These are phyloP conservation scores for Chydorus sphaericus DNA, from an alignment of 2,888 invertebrate genomes.

Conservation along the genomic window DNA sequence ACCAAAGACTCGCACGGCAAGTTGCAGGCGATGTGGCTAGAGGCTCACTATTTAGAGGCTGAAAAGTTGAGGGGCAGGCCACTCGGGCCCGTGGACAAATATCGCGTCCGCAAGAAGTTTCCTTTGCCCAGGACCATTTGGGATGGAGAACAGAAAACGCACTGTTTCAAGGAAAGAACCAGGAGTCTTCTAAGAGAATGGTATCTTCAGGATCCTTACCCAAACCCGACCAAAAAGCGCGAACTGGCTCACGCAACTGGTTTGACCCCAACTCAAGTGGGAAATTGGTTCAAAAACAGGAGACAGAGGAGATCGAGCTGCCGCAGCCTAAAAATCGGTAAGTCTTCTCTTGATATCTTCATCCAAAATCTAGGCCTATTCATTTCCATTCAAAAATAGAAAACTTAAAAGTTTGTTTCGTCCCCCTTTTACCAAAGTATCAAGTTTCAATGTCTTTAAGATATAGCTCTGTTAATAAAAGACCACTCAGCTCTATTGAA, in stretches of 20 bases:
- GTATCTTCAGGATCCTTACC: conserved; percentile 96
- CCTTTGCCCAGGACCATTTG: conserved; percentile 82
- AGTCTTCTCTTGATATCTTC: conserved; percentile 29
- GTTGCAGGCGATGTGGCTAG: conserved; percentile 79
- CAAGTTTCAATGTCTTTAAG: too few species aligned
- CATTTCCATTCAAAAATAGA: too few species aligned
- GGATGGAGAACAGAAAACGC: conserved; percentile 93
- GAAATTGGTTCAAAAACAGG: conserved; percentile 15
- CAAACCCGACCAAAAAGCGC: conserved; percentile 82
- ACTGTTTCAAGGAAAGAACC: conserved; percentile 83
- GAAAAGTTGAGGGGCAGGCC: conserved; percentile 72
- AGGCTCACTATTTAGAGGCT: conserved; percentile 85
- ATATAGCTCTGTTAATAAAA: too few species aligned
- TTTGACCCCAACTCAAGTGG: conserved; percentile 77
- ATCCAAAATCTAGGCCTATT: too few species aligned
- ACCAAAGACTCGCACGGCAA: conserved; percentile 78
- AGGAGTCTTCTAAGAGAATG: conserved; percentile 87
- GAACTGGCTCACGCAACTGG: conserved; percentile 82
- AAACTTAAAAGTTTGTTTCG: too few species aligned
- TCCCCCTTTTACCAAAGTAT: too few species aligned
- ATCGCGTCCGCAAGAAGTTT: conserved; percentile 83
- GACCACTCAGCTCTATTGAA: too few species aligned
- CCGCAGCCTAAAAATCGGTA: conserved; percentile 94
- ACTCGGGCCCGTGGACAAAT: conserved; percentile 87
- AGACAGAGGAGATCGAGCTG: conserved; percentile 74